Evolutionary conservation across 64 coral and sea anemone genomes (phyloP), one percentile per base, ranked within the genome.

Genomic region (Actinia equina): DNA sequence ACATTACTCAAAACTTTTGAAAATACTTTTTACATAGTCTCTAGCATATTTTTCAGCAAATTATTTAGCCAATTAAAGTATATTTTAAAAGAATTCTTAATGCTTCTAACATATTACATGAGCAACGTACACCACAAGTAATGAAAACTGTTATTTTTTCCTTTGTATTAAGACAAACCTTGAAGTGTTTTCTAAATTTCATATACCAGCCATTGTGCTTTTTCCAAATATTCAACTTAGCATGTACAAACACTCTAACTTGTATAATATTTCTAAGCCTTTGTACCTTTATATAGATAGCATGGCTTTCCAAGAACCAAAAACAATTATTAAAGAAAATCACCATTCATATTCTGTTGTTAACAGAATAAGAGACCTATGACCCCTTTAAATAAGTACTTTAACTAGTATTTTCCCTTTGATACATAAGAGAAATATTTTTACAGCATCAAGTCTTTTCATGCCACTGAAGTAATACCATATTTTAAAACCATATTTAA

Each of bases 11-110:
- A 41, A 12, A 41, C 69, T 74, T 74, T 74, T 74, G 69, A 74
- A 74, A 41, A 74, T 74, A 14, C 69, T 74, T 74, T 74, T 74
- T 74, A 74, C 69, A 74, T 30, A 74, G 25, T 26, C 69, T 41
- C 69, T 74, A 74, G 25, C 30, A 26, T 42, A 74, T 30, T 74
- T 74, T 74, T 74, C 69, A 74, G 2, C 69, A 74, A 74, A 74
- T 74, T 74, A 42, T 74, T 74, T 74, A 74, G 69, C 69, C 69
- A 74, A 71, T n/a, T 74, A 30, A 74, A 74, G 27, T 30, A 74
- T 74, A 74, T 74, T 74, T 74, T 74, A 74, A 74, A 74, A 74
- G 25, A 26, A 74, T 30, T 74, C 69, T 74, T 74, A 74, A 13
- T 30, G 25, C 26, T 25, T 74, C n/a, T 14, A 26, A 30, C 7